Percentiles rank a stretch among this genome's conserved stretches.
Conservation (phyloP, 2,113 vertebrate genomes). For the Oreotragus oreotragus region DNA sequence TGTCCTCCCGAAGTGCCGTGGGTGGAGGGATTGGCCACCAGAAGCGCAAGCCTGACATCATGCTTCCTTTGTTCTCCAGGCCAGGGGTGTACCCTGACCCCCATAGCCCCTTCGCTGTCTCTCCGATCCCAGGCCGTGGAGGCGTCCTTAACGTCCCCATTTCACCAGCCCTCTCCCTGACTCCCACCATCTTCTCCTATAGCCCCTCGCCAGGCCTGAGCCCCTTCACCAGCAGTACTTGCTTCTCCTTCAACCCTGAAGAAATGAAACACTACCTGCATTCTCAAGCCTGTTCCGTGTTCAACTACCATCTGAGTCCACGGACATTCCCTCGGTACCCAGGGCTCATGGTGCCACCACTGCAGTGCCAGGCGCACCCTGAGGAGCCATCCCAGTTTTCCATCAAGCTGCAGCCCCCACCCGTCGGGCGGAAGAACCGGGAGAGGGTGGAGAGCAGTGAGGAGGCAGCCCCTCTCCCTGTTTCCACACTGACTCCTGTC, state of each 20-base stretch:
- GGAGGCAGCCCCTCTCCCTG: neutral
- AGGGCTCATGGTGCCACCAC: slow-evolving; percentile 75
- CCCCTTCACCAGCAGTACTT: slow-evolving; percentile 81
- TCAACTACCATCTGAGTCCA: slow-evolving; percentile 86
- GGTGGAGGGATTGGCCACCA: slow-evolving; percentile 40
- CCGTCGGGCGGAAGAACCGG: slow-evolving; percentile 75
- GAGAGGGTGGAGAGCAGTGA: slow-evolving; percentile 71
- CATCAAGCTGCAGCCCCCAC: slow-evolving; percentile 83
- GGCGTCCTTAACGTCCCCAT: slow-evolving; percentile 80
- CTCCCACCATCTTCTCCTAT: slow-evolving; percentile 82
- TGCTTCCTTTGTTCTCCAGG: slow-evolving; percentile 78
- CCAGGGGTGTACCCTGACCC: slow-evolving; percentile 78
- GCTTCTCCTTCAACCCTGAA: slow-evolving; percentile 85
- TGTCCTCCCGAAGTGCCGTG: slow-evolving; percentile 64
- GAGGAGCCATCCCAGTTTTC: slow-evolving; percentile 80
- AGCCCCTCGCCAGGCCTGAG: slow-evolving; percentile 83
- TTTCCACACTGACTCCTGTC: neutral
- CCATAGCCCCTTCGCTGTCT: slow-evolving; percentile 79
- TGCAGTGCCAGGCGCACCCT: slow-evolving; percentile 73
- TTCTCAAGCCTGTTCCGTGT: slow-evolving; percentile 84
- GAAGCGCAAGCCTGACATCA: slow-evolving; percentile 82
- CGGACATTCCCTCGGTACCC: slow-evolving; percentile 84
- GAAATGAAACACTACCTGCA: slow-evolving; percentile 89
- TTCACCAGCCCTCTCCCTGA: slow-evolving; percentile 79
- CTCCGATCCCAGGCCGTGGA: slow-evolving; percentile 69